Percentiles rank a stretch among this genome's conserved stretches.
phyloP scores from a whole-genome alignment of 1,140 invertebrate species.

The Sitobion miscanthi region DNA sequence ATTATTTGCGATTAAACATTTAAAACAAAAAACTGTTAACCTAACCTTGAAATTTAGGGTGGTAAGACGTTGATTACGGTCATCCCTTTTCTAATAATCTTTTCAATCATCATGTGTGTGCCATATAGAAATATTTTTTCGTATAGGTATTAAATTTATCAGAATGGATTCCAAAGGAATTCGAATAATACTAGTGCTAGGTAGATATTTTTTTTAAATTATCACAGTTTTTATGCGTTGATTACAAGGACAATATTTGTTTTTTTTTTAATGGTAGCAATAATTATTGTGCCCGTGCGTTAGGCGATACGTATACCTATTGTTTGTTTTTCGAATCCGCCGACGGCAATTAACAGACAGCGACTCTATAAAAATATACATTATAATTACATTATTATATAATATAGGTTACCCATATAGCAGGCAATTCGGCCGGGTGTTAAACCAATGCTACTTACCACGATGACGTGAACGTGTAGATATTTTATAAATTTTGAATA shows the following conservation, averaged over 20 bases:
- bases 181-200: not conserved
- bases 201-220: not conserved
- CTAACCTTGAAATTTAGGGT: not conserved
- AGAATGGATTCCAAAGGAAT: not conserved
- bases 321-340: slow-evolving; percentile 20
- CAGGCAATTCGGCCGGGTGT: not conserved
- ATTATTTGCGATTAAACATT: not conserved
- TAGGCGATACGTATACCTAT: not conserved
- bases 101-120: not conserved
- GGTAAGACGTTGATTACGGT: not conserved
- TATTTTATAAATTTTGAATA: not conserved
- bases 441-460: not conserved
- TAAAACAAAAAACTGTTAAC: not conserved
- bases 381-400: not conserved
- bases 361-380: not conserved
- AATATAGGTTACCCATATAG: not conserved
- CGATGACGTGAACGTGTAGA: not conserved
- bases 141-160: not conserved
- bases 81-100: not conserved
- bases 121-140: not conserved
- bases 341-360: not conserved
- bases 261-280: not conserved
- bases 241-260: not conserved
- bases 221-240: not conserved
- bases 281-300: not conserved